Conservation (phyloP, 2,797 vertebrate genomes). For the Phalloptychus januarius region DNA sequence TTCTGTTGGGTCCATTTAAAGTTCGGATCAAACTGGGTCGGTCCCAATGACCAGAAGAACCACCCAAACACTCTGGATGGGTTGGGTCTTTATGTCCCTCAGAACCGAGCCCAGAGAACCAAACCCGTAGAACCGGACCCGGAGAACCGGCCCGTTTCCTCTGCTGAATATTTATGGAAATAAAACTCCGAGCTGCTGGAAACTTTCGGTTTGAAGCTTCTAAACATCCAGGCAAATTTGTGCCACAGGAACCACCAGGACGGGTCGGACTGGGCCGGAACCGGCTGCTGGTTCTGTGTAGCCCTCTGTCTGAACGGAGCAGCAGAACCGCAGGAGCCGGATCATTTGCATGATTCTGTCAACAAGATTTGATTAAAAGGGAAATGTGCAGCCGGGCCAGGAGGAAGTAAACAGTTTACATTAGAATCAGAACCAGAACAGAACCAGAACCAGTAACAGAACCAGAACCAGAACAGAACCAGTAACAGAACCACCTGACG, state of each 20-base stretch:
- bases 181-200: background rate
- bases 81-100: too few species aligned
- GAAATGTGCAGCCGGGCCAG: background rate
- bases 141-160: too few species aligned
- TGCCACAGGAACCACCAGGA: background rate
- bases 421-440: too few species aligned
- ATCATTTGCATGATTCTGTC: slow-evolving; percentile 28
- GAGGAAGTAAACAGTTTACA: too few species aligned
- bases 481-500: background rate
- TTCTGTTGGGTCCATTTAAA: background rate
- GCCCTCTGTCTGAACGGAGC: background rate
- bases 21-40: background rate
- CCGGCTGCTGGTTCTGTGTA: background rate
- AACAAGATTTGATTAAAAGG: background rate
- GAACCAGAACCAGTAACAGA: too few species aligned
- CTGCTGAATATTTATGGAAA: too few species aligned
- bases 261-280: background rate
- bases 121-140: too few species aligned
- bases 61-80: too few species aligned
- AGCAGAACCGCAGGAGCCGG: background rate
- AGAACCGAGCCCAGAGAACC: too few species aligned
- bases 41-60: too few species aligned
- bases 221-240: background rate
- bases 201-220: background rate
- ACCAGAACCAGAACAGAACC: too few species aligned